A percentile compares a stretch with the other conserved stretches of the same genome.
Evolutionary conservation across 2,888 invertebrate species (phyloP).

Genomic region (Lithophane ornitopus): DNA sequence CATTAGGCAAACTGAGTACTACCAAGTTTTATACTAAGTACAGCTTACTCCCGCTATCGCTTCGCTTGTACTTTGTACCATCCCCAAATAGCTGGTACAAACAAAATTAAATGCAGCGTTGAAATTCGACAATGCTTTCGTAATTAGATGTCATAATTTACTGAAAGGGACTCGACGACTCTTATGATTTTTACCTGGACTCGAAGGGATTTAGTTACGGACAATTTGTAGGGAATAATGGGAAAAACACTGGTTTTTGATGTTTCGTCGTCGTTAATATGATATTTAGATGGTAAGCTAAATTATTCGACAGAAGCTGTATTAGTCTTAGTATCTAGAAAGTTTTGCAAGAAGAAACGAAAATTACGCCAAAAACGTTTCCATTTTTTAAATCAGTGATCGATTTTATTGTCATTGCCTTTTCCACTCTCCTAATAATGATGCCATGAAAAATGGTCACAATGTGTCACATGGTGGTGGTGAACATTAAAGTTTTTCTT

Average conservation of each 20-base stretch:
- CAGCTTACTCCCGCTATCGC: background rate
- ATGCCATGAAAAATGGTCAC: background rate
- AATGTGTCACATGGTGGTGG: too few relatives aligned
- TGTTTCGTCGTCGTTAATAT: constrained; percentile 4
- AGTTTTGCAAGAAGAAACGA: too few relatives aligned
- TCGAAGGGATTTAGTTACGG: constrained; percentile 60
- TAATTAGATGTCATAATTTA: constrained; percentile 88
- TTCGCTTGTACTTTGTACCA: constrained; percentile 61
- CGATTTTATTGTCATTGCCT: background rate
- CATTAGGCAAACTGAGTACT: background rate
- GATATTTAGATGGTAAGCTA: constrained; percentile 15
- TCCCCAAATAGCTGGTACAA: constrained; percentile 74
- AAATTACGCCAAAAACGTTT: background rate
- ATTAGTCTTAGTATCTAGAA: background rate
- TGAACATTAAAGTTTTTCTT: too few relatives aligned
- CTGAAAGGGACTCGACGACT: constrained; percentile 72
- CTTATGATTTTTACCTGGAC: constrained; percentile 78
- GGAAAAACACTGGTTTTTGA: constrained; percentile 34
- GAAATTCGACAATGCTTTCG: constrained; percentile 84
- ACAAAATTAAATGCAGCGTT: constrained; percentile 87
- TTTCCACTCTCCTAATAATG: background rate
- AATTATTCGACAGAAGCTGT: background rate
- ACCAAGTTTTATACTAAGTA: background rate
- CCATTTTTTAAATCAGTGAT: background rate
- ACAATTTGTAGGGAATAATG: constrained; percentile 57